Percentiles rank a stretch among this genome's conserved stretches.
Evolutionary conservation across 2,113 vertebrate genomes (phyloP).

Genomic region (Alligator sinensis): DNA sequence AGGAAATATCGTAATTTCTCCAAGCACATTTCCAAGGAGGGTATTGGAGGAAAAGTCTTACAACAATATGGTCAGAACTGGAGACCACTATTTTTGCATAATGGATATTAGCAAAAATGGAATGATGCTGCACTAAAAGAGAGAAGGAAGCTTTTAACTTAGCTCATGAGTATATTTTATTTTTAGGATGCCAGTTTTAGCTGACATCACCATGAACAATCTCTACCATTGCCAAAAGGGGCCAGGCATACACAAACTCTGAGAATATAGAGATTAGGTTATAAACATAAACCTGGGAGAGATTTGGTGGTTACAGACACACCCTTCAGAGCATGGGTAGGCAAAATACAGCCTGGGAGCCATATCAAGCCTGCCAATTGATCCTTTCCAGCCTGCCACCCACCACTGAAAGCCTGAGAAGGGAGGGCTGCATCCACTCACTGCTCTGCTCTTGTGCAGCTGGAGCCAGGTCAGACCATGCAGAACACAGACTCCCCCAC

Average conservation of each 20-base stretch:
- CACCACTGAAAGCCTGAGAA: too few relatives aligned
- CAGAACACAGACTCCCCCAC: too few relatives aligned
- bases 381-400: too few relatives aligned
- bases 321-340: background rate
- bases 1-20: background rate
- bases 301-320: background rate
- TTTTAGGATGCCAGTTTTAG: background rate
- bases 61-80: background rate
- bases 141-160: too few relatives aligned
- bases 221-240: background rate
- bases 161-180: too few relatives aligned
- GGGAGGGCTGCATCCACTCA: too few relatives aligned
- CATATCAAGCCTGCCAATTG: too few relatives aligned
- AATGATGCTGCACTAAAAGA: too few relatives aligned
- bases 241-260: background rate
- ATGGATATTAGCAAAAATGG: background rate
- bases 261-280: background rate
- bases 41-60: background rate
- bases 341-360: too few relatives aligned
- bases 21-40: background rate
- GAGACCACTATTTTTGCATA: background rate
- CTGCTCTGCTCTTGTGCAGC: too few relatives aligned
- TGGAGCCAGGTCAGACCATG: too few relatives aligned
- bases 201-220: background rate
- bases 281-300: conserved; percentile 3